Conservation (phyloP, 2,888 invertebrate species). For the Ariolimax columbianus region DNA sequence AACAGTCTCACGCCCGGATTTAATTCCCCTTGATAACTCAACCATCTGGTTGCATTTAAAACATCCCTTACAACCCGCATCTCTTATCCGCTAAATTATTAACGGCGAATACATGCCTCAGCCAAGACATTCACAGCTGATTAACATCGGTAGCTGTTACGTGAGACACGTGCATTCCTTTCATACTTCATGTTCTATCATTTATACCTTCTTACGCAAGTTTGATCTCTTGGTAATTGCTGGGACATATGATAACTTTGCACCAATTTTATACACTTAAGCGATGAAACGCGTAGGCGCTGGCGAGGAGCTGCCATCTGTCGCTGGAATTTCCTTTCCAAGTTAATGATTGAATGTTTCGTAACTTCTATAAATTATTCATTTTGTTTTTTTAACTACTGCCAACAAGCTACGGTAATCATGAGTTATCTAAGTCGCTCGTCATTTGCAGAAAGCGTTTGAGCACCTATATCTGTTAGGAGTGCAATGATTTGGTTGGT, state of each 20-base stretch:
- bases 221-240: conserved; percentile 3
- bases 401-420: too few relatives aligned
- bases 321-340: too few relatives aligned
- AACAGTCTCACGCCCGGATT: neutral
- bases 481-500: too few relatives aligned
- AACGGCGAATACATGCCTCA: neutral
- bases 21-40: neutral
- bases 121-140: neutral
- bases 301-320: too few relatives aligned
- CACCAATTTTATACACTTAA: neutral
- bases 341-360: too few relatives aligned
- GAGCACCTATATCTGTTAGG: too few relatives aligned
- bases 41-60: neutral
- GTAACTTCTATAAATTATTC: too few relatives aligned
- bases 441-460: too few relatives aligned
- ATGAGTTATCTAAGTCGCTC: too few relatives aligned
- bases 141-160: neutral
- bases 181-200: neutral
- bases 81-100: neutral
- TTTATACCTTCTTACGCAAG: neutral
- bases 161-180: neutral
- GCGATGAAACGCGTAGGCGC: neutral
- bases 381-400: too few relatives aligned
- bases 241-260: conserved; percentile 1
- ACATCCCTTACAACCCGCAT: too few relatives aligned